Evolutionary conservation across 2,888 invertebrate species (phyloP).

Genomic region (Ganaspis brasiliensis): DNA sequence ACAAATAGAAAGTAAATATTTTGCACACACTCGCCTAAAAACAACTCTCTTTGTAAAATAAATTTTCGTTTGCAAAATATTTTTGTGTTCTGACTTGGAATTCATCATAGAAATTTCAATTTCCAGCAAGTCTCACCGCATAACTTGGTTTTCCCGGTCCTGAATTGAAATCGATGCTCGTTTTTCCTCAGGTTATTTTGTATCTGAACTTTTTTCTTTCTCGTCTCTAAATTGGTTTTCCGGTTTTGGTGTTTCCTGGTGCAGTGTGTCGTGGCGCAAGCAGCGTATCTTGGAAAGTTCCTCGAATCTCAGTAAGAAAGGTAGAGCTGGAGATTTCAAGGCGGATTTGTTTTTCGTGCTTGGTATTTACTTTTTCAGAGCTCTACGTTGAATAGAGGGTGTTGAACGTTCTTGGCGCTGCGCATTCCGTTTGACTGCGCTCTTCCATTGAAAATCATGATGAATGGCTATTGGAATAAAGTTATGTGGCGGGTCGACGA

Average conservation of each 20-base stretch:
- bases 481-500: constrained; percentile 72
- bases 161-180: constrained; percentile 66
- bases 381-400: constrained; percentile 67
- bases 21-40: background rate
- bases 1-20: constrained; percentile 10
- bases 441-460: constrained; percentile 74
- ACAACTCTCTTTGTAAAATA: background rate
- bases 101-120: constrained; percentile 6
- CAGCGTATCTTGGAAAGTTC: constrained; percentile 56
- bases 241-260: constrained; percentile 50
- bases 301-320: constrained; percentile 66
- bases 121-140: background rate
- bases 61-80: constrained; percentile 14
- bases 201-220: constrained; percentile 43
- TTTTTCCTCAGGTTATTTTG: constrained; percentile 47
- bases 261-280: constrained; percentile 28
- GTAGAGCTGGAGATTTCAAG: constrained; percentile 71
- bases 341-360: constrained; percentile 75
- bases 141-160: constrained; percentile 42
- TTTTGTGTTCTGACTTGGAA: background rate
- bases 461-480: constrained; percentile 77
- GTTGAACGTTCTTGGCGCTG: constrained; percentile 54
- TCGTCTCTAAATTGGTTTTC: constrained; percentile 70
- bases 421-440: constrained; percentile 69
- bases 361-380: constrained; percentile 76